Base-by-base conservation (phyloP, 2,797 vertebrate species). In the Menidia menidia region DNA sequence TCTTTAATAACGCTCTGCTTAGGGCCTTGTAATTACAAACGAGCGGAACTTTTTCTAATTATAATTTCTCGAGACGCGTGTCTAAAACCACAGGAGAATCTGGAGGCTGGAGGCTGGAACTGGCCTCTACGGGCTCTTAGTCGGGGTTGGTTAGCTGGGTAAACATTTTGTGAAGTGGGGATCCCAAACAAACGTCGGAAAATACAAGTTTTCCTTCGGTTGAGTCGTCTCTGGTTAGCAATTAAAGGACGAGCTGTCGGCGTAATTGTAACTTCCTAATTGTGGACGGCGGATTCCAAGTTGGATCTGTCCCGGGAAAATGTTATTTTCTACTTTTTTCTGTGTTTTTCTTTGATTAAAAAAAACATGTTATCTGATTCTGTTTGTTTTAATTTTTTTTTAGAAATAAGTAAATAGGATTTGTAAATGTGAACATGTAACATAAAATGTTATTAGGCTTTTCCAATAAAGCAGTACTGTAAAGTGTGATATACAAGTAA, bases 251-350 rank as follows among this genome's bases (percentile, higher is more conserved):
- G 60, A 48, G 74, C 78, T 69, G 80, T 83, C 77, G 71, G 11
- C 39, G 9, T 80, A 87, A 90, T 87, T 85, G 80, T 79, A 85
- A 86, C 78, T 68, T 76, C 85, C 75, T 87, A 84, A 87, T 78
- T 80, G 76, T 9, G 66, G 69, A 30, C 2, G 18, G 43, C 13
- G 35, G 7, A 6, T 41, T 82, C 73, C 76, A 77, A 77, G 44
- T 79, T 86, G 75, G 75, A 60, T 64, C 35, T 11, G 19, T 2
- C 33, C 68, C 51, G 43, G 75, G 65, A 82, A 86, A 89, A 74
- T 30, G 18, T 54, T 41, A 78, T 66, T 58, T 45, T 57, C 19
- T 39, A 18, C 54, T 64, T 60, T 47, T 68, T 25, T 75, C 64
- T 56, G 30, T 4, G 0, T n/a, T 3, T 63, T 25, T 74, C 51